Evolutionary conservation across 2,888 invertebrate genomes (phyloP), one percentile per base, ranked within the genome.

Genomic region (Meta bourneti): DNA sequence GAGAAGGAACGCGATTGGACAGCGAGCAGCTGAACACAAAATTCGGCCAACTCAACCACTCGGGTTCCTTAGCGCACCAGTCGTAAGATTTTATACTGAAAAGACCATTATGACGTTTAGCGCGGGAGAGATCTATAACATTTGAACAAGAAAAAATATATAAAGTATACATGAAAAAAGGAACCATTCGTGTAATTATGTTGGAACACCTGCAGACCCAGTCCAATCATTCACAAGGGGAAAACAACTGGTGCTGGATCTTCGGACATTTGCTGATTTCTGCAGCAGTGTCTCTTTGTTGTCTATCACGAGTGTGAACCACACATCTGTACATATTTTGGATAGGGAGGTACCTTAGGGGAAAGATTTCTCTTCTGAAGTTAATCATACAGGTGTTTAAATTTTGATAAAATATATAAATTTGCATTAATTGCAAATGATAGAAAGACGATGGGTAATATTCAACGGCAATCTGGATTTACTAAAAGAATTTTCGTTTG

Each of bases 41-140:
- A 52, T 80, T 75, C 75, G 91, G 81, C 87, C 91, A 87, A 70
- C 16, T 61, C 86, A 48, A 71, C 83, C 74, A 88, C 70, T 48
- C 13, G 70, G 34, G 34, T 34, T 34, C 34, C 34, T 34, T 34
- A 34, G n/a, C 19, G 20, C 51, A 49, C 13, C 61, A 75, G 9
- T 34, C 34, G 34, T 16, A 51, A 13, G 87, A 85, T 69, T 9
- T 34, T 75, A n/a, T 79, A 69, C 80, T 72, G 52, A 20, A 74
- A 81, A 84, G 91, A 86, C 86, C 87, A 91, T 91, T 91, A 91
- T 70, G 72, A 82, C 78, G 78, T 89, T 89, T 77, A 84, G 83
- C 19, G 79, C 84, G 20, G 19, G 19, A 52, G 85, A 81, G 49
- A n/a, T 61, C 81, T 9, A 61, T 61, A 61, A 61, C 61, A 61